A percentile compares a stretch with the other conserved stretches of the same genome.
Conservation (phyloP, 2,888 invertebrate genomes). For the Leucoptera coffeella region DNA sequence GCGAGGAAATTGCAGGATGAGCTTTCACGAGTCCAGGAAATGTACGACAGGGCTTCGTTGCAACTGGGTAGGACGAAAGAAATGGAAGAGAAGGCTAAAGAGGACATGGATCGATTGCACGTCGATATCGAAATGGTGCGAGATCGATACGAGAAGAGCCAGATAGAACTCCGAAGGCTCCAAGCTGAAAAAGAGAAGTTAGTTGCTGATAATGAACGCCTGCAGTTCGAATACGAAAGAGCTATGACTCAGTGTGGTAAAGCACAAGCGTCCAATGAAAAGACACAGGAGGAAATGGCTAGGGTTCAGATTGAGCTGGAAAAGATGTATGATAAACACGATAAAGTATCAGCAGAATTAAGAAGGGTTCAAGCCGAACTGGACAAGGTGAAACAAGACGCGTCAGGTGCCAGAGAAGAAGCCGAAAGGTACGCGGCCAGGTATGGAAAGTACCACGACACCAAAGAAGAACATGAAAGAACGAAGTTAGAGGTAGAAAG, state of each 20-base stretch:
- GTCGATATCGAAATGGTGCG: slow-evolving; percentile 83
- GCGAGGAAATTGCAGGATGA: slow-evolving; percentile 84
- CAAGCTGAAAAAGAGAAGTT: slow-evolving; percentile 84
- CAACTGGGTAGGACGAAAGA: slow-evolving; percentile 84
- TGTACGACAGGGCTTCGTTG: slow-evolving; percentile 80
- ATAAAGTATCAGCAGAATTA: slow-evolving; percentile 75
- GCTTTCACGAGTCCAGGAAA: slow-evolving; percentile 76
- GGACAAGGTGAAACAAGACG: slow-evolving; percentile 63
- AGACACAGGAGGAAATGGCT: slow-evolving; percentile 84
- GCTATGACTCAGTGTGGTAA: slow-evolving; percentile 82
- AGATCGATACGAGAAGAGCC: slow-evolving; percentile 83
- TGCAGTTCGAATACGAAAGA: slow-evolving; percentile 81
- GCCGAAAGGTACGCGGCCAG: slow-evolving; percentile 66
- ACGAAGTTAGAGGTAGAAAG: slow-evolving; percentile 77
- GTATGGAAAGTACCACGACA: slow-evolving; percentile 71
- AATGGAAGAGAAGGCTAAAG: slow-evolving; percentile 85
- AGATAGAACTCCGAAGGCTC: slow-evolving; percentile 74
- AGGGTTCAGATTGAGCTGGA: slow-evolving; percentile 82
- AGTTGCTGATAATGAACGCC: slow-evolving; percentile 74
- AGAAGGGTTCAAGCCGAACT: slow-evolving; percentile 74
- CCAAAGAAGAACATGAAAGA: slow-evolving; percentile 71
- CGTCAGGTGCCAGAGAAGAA: slow-evolving; percentile 74
- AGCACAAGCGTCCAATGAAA: slow-evolving; percentile 78
- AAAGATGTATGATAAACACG: slow-evolving; percentile 87
- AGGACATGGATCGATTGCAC: slow-evolving; percentile 68